A percentile compares a stretch with the other conserved stretches of the same genome.
Evolutionary conservation across 2,888 invertebrate species (phyloP).

Genomic region (Ceratothoa steindachneri): DNA sequence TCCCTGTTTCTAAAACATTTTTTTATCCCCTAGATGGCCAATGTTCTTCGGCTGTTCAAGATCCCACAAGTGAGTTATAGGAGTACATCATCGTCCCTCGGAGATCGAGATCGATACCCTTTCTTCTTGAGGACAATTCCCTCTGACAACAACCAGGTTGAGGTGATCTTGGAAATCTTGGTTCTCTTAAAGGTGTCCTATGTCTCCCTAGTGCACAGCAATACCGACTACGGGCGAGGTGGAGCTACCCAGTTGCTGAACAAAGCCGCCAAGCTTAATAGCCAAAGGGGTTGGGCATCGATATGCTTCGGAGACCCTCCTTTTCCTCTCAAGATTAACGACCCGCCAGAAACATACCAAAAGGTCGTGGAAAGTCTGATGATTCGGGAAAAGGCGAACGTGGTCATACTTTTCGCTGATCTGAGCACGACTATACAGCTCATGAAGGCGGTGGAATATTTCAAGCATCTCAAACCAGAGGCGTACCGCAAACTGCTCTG

Average conservation of each 20-base stretch:
- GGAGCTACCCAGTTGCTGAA: slow-evolving; percentile 51
- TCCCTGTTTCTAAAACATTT: too few relatives aligned
- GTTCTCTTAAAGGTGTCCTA: slow-evolving; percentile 59
- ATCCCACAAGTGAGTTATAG: slow-evolving; percentile 60
- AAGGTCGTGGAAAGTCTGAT: slow-evolving; percentile 54
- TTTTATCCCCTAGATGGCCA: slow-evolving; percentile 56
- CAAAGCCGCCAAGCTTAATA: slow-evolving; percentile 53
- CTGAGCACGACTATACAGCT: slow-evolving; percentile 54
- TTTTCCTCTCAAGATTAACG: slow-evolving; percentile 55
- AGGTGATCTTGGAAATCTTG: slow-evolving; percentile 59
- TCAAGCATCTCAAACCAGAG: too few relatives aligned
- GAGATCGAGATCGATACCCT: slow-evolving; percentile 56
- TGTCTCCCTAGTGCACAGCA: slow-evolving; percentile 59
- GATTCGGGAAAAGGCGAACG: slow-evolving; percentile 56
- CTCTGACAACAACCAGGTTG: slow-evolving; percentile 59
- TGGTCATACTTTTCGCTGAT: slow-evolving; percentile 58
- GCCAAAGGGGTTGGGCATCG: too few relatives aligned
- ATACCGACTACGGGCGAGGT: slow-evolving; percentile 59
- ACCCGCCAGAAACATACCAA: slow-evolving; percentile 54
- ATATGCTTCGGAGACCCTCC: slow-evolving; percentile 58
- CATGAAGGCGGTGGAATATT: slow-evolving; percentile 55
- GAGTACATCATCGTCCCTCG: slow-evolving; percentile 59
- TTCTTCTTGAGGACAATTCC: slow-evolving; percentile 61
- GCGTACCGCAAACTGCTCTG: slow-evolving; percentile 52
- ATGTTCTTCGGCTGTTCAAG: slow-evolving; percentile 57